Base-by-base conservation (phyloP, 1,140 invertebrate genomes). In the Papilio polyxenes region DNA sequence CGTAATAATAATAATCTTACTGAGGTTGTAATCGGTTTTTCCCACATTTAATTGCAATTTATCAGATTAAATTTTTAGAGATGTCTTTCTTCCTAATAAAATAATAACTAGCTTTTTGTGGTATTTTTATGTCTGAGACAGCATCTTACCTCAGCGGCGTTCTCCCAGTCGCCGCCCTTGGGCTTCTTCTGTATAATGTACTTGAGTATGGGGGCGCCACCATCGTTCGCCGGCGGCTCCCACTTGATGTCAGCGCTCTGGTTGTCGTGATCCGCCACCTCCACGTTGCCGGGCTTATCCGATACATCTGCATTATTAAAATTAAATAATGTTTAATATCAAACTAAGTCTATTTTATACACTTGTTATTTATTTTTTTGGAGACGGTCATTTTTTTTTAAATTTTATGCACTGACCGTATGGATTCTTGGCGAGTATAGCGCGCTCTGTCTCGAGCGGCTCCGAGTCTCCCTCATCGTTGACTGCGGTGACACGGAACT, bases 401-500 rank as follows among this genome's bases (percentile, higher is more conserved):
- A n/a, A n/a, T n/a, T n/a, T n/a, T n/a, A n/a, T n/a, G n/a, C n/a
- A 59, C 95, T 96, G 95, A 98, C 98, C 98, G 92, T 97, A 99
- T 75, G 99, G 99, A 97, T 99, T 99, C 95, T 99, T 99, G 81
- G 99, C 99, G 20, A 98, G 95, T 53, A 97, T 97, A 37, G 97
- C 96, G 44, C 96, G 96, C 48, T 98, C 96, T 51, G 98, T 97
- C 69, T 97, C 97, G 44, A 99, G 94, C 8, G 98, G 98, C 85
- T 99, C 98, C 8, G 98, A 99, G 87, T 99, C 98, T 51, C 99
- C 99, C 95, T 99, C 98, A 84, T 98, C 97, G 91, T 99, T 99
- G 79, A 98, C 97, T 75, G 99, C 99, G 0, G 97, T 97, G 0
- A 99, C 99, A 62, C 99, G 95, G 96, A 99, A 99, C 95, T 99